Evolutionary conservation across 2,113 vertebrate genomes (phyloP), one percentile per base, ranked within the genome.

Genomic region (Petrocephalus zakoni): DNA sequence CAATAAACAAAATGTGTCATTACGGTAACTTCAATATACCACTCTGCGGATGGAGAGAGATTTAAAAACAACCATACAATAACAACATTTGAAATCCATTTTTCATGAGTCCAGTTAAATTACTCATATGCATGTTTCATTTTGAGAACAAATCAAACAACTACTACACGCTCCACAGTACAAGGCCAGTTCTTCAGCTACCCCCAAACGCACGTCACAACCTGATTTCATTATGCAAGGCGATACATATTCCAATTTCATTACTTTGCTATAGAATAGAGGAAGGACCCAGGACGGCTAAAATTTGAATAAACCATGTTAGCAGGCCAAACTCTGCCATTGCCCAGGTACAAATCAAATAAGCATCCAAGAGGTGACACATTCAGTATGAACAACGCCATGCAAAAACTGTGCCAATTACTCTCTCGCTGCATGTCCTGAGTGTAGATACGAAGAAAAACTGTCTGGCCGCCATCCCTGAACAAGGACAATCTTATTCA

Each of bases 401-500:
- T 34, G n/a, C 2, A 19, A 11, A 53, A 49, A 87, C 56, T 83
- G 19, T 86, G 72, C n/a, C 82, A 68, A 83, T 87, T 47, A 89
- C 88, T 90, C 6, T 5, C 51, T 82, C 61, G 55, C 37, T 83
- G 46, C 37, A 42, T 78, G 34, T 56, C 89, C 64, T 49, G 10
- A 72, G 72, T 34, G 68, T 85, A 90, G 75, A 86, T 86, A 88
- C 87, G 72, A 84, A 78, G 8, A 84, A 52, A 58, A 82, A 89
- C 89, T 81, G 81, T 75, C 87, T 90, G 91, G 90, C 90, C 52
- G 21, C 21, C 53, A 19, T 88, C 72, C 15, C 72, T 19, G 72
- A 92, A 92, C 87, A 87, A 91, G 90, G 86, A 87, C 89, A 89
- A 92, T 92, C 90, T 90, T 58, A 91, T 91, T 93, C 89, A 58